Conservation (phyloP, 2,888 invertebrate species). For the Drosophila helvetica region DNA sequence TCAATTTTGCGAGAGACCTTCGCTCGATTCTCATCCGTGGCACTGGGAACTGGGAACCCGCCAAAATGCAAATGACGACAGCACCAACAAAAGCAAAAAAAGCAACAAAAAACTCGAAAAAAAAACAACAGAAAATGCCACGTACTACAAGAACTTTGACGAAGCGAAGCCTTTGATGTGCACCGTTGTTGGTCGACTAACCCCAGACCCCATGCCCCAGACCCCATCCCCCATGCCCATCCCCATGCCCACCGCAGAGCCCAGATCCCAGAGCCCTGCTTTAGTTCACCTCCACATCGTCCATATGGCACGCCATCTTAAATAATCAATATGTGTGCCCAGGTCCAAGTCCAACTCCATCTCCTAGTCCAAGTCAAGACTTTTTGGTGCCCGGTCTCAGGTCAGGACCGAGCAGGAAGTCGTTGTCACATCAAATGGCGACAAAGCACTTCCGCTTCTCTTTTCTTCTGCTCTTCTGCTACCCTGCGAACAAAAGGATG, state of each 20-base stretch:
- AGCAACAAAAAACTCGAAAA: slow-evolving; percentile 13
- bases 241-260: too few species aligned
- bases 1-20: slow-evolving; percentile 65
- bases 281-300: slow-evolving; percentile 1
- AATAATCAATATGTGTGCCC: slow-evolving; percentile 63
- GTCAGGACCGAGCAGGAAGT: slow-evolving; percentile 60
- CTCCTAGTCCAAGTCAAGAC: slow-evolving; percentile 3
- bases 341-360: slow-evolving; percentile 12
- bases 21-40: slow-evolving; percentile 33
- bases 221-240: too few species aligned
- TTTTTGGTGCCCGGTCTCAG: slow-evolving; percentile 11
- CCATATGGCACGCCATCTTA: slow-evolving; percentile 57
- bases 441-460: slow-evolving; percentile 72
- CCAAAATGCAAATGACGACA: slow-evolving; percentile 74
- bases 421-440: slow-evolving; percentile 79
- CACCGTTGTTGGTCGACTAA: slow-evolving; percentile 45
- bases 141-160: slow-evolving; percentile 46
- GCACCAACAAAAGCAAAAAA: slow-evolving; percentile 44
- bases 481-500: slow-evolving; percentile 44
- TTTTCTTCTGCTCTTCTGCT: slow-evolving; percentile 19
- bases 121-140: slow-evolving; percentile 9
- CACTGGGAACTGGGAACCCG: slow-evolving; percentile 53
- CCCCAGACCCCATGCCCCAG: slow-evolving; percentile 18
- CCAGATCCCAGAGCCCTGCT: background rate
- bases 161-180: slow-evolving; percentile 75